phyloP scores from a whole-genome alignment of 1,140 invertebrate species.

The Colletes gigas region DNA sequence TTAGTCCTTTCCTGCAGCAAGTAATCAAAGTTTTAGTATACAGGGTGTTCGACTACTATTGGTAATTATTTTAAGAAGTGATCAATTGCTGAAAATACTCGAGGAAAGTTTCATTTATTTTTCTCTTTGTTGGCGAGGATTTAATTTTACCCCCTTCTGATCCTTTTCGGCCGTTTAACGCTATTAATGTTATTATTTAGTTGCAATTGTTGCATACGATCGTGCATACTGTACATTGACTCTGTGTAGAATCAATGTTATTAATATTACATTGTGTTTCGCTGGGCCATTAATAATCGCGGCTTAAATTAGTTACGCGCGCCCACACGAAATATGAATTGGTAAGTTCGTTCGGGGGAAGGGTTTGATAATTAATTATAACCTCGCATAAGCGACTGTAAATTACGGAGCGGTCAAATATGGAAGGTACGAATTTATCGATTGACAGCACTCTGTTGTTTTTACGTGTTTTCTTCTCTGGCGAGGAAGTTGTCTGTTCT shows the following conservation, averaged over 20 bases:
- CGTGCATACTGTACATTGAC: background rate
- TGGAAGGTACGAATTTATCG: conserved; percentile 19
- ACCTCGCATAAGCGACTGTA: conserved; percentile 41
- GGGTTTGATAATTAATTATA: conserved; percentile 50
- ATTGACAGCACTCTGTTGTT: conserved; percentile 15
- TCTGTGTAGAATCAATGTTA: conserved; percentile 34
- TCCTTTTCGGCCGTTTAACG: too few species aligned
- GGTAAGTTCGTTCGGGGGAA: conserved; percentile 35
- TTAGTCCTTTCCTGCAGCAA: too few species aligned
- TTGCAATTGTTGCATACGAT: background rate
- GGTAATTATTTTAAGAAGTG: too few species aligned
- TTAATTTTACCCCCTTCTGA: too few species aligned
- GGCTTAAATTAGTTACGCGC: conserved; percentile 53
- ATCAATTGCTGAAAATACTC: too few species aligned
- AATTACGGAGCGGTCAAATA: conserved; percentile 37
- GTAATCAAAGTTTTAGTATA: too few species aligned
- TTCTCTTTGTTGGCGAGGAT: too few species aligned
- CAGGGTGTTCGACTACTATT: too few species aligned
- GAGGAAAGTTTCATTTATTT: too few species aligned
- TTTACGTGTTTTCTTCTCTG: conserved; percentile 9
- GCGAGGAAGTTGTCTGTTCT: background rate
- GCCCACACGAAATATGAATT: conserved; percentile 46
- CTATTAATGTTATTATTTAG: background rate
- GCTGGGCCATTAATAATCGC: conserved; percentile 48
- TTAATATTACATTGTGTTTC: conserved; percentile 55